These are phyloP conservation scores for Aleiodes alternator DNA, from an alignment of 2,888 invertebrate species.

Conservation along the genomic window DNA sequence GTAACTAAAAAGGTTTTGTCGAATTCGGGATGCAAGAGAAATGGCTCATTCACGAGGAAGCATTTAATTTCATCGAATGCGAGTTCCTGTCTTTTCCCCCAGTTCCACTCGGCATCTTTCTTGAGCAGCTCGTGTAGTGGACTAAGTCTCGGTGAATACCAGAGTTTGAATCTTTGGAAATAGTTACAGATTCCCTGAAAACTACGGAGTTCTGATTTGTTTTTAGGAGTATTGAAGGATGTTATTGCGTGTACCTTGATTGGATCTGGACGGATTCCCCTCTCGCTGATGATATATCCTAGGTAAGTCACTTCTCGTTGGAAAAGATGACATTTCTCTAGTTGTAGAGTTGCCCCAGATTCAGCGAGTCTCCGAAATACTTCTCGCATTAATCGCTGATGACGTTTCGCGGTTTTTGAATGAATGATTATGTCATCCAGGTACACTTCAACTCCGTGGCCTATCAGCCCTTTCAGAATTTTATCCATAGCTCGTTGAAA, in stretches of 20 bases:
- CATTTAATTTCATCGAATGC: constrained; percentile 33
- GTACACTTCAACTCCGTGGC: background rate
- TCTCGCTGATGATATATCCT: constrained; percentile 1
- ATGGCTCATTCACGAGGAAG: constrained; percentile 13
- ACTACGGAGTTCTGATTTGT: constrained; percentile 24
- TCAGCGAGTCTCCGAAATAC: background rate
- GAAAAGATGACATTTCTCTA: constrained; percentile 18
- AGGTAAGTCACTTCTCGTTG: background rate
- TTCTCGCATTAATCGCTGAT: background rate
- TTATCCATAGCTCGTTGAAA: constrained; percentile 32
- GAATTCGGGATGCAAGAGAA: constrained; percentile 47
- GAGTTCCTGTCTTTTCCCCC: constrained; percentile 36
- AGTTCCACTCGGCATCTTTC: constrained; percentile 37
- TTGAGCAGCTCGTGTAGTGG: constrained; percentile 38
- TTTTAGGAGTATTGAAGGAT: background rate
- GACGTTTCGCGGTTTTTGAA: background rate
- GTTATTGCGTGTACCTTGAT: background rate
- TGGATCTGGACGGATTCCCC: constrained; percentile 8
- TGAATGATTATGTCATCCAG: constrained; percentile 14
- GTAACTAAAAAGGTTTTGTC: constrained; percentile 43
- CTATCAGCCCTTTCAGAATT: background rate
- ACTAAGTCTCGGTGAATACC: constrained; percentile 37
- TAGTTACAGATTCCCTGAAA: constrained; percentile 40
- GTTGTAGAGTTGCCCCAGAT: background rate
- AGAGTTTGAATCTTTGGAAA: constrained; percentile 27